Evolutionary conservation across 2,113 vertebrate species (phyloP).

Genomic region (Apodemus speciosus): DNA sequence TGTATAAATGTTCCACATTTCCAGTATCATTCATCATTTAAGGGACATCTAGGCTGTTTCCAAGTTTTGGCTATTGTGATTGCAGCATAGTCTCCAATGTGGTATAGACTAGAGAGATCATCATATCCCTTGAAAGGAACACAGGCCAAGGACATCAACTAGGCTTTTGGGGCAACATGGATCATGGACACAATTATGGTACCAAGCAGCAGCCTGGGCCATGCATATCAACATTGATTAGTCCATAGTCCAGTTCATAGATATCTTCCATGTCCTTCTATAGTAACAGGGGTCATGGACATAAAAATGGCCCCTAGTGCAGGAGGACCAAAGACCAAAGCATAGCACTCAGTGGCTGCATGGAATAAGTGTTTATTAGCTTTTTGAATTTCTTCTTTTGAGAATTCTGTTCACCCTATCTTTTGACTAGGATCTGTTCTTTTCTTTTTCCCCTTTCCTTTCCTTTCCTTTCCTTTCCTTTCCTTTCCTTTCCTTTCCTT

Average conservation of each 20-base stretch:
- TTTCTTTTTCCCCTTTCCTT: too few relatives aligned
- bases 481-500: too few relatives aligned
- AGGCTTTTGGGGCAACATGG: not conserved
- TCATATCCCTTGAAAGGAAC: not conserved
- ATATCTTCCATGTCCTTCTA: not conserved
- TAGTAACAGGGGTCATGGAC: not conserved
- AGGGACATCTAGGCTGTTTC: not conserved
- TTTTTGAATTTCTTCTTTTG: not conserved
- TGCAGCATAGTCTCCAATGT: not conserved
- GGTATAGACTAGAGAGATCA: not conserved
- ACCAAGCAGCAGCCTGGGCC: not conserved
- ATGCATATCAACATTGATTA: not conserved
- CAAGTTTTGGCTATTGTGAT: not conserved
- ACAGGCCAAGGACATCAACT: not conserved
- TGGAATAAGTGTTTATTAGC: too few relatives aligned
- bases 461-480: too few relatives aligned
- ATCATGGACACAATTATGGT: not conserved
- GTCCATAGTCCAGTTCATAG: not conserved
- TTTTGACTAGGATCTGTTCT: too few relatives aligned
- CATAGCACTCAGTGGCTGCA: not conserved
- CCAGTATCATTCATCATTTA: not conserved
- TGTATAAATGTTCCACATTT: not conserved
- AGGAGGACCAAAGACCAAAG: not conserved
- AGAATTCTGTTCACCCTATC: too few relatives aligned
- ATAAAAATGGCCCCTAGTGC: not conserved